phyloP scores from a whole-genome alignment of 2,888 invertebrate species.

The Perizoma flavofasciatum region DNA sequence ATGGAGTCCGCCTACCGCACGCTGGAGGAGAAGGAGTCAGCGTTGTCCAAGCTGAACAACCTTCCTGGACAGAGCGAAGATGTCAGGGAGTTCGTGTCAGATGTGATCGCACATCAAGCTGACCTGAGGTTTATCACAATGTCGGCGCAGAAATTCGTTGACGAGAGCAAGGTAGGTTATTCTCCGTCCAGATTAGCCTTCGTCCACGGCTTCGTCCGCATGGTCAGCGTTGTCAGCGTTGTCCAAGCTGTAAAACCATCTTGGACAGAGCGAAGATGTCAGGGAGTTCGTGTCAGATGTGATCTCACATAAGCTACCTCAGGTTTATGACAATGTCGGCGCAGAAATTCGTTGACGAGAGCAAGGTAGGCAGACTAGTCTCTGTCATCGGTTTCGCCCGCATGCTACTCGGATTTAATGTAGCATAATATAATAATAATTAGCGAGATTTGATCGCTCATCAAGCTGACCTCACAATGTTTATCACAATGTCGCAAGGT shows the following conservation, averaged over 20 bases:
- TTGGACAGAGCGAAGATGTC: too few species aligned
- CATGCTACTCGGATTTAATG: too few species aligned
- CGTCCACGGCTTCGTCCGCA: too few species aligned
- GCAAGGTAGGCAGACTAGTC: slow-evolving; percentile 84
- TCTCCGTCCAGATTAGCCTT: neutral
- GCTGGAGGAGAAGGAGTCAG: slow-evolving; percentile 93
- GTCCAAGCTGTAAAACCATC: slow-evolving; percentile 89
- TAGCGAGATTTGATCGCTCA: too few species aligned
- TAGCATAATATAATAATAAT: too few species aligned
- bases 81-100: slow-evolving; percentile 94
- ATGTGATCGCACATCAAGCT: slow-evolving; percentile 97
- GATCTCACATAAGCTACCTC: slow-evolving; percentile 96
- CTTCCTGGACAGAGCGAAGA: slow-evolving; percentile 89
- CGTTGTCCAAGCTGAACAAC: slow-evolving; percentile 89
- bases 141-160: slow-evolving; percentile 97
- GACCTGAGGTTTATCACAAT: slow-evolving; percentile 97
- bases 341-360: slow-evolving; percentile 97
- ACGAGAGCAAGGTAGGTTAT: slow-evolving; percentile 92
- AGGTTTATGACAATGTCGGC: slow-evolving; percentile 98
- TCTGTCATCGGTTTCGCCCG: too few species aligned
- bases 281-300: too few species aligned
- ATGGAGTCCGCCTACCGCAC: slow-evolving; percentile 90
- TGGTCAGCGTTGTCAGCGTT: slow-evolving; percentile 86
- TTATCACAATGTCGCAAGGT: slow-evolving; percentile 97
- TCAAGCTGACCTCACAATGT: slow-evolving; percentile 96